Evolutionary conservation across 2,888 invertebrate genomes (phyloP).

Genomic region (Fissipunctia ypsillon): DNA sequence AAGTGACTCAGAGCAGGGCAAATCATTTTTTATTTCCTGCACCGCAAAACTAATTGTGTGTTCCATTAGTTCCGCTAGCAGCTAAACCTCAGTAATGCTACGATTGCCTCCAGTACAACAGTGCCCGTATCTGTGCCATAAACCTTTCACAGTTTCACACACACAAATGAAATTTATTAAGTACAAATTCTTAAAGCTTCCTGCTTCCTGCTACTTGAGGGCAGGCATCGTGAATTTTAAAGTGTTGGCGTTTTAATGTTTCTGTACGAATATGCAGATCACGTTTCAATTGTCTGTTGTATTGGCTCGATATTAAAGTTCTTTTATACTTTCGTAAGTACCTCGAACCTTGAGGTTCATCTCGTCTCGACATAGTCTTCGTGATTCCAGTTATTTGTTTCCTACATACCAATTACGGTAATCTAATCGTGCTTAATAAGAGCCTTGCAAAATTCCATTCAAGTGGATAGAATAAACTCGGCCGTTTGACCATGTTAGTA

Average conservation of each 20-base stretch:
- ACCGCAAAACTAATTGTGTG: constrained; percentile 81
- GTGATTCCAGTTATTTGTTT: constrained; percentile 73
- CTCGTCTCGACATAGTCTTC: constrained; percentile 53
- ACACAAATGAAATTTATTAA: constrained; percentile 61
- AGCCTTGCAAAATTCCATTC: constrained; percentile 77
- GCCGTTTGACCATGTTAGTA: constrained; percentile 79
- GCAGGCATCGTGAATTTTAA: constrained; percentile 63
- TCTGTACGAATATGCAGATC: constrained; percentile 65
- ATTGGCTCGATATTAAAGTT: constrained; percentile 47
- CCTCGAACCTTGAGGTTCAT: constrained; percentile 39
- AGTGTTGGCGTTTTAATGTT: constrained; percentile 54
- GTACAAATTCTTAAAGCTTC: constrained; percentile 67
- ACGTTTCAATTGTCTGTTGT: constrained; percentile 68
- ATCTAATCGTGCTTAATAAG: constrained; percentile 72
- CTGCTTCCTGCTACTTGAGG: constrained; percentile 72
- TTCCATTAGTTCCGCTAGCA: constrained; percentile 86
- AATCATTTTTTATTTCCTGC: constrained; percentile 86
- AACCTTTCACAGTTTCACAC: constrained; percentile 53
- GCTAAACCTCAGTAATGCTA: constrained; percentile 77
- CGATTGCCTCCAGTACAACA: constrained; percentile 72
- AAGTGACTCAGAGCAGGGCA: constrained; percentile 82
- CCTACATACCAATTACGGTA: constrained; percentile 79
- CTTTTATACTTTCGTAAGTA: constrained; percentile 33
- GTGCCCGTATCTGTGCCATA: constrained; percentile 64
- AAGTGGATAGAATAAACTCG: constrained; percentile 75